phyloP scores from a whole-genome alignment of 2,888 invertebrate genomes.

The Dasypogon diadema region DNA sequence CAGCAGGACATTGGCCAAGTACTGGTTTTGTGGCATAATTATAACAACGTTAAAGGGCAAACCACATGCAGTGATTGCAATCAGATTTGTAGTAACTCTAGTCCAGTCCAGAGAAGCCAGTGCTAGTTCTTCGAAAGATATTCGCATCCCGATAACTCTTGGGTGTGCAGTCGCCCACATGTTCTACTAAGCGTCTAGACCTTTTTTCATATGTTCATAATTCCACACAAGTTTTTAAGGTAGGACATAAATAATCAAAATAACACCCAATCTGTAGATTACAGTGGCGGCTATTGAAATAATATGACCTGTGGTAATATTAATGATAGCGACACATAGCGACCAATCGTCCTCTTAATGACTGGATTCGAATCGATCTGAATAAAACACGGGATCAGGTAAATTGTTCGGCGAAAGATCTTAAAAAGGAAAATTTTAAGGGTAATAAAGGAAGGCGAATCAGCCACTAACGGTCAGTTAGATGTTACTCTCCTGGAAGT shows the following conservation, averaged over 20 bases:
- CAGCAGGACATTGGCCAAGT: conserved; percentile 19
- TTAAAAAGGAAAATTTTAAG: background rate
- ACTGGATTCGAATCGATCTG: background rate
- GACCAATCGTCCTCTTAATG: background rate
- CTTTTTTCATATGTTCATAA: background rate
- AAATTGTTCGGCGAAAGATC: background rate
- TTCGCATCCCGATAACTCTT: background rate
- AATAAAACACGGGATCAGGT: background rate
- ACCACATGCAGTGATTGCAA: conserved; percentile 36
- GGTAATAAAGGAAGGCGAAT: background rate
- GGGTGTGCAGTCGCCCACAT: conserved; percentile 6
- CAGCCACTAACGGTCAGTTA: background rate
- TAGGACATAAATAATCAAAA: conserved; percentile 7
- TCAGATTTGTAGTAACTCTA: conserved; percentile 15
- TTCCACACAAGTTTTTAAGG: background rate
- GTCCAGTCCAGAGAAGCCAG: conserved; percentile 11
- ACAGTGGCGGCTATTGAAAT: conserved; percentile 30
- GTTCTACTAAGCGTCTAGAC: background rate
- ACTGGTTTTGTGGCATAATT: conserved; percentile 6
- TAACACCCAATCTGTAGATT: conserved; percentile 30
- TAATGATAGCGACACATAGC: conserved; percentile 7
- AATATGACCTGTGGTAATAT: background rate
- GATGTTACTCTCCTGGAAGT: conserved; percentile 10
- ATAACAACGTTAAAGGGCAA: conserved; percentile 15
- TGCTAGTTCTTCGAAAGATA: conserved; percentile 17